Evolutionary conservation across 2,113 vertebrate species (phyloP).

Genomic region (Tinamus guttatus): DNA sequence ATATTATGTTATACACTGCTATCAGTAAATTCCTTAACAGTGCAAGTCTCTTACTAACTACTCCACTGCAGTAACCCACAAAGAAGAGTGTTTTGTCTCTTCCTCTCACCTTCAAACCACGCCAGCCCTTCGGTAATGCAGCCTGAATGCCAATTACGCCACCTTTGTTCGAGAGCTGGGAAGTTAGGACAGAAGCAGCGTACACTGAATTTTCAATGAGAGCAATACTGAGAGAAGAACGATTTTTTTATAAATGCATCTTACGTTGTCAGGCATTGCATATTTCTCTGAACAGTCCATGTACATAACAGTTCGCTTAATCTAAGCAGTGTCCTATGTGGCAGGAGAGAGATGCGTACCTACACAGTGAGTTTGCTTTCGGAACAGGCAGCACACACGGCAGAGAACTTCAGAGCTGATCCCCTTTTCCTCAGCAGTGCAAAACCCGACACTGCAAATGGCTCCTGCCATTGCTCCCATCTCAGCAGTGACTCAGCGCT

Average conservation of each 20-base stretch:
- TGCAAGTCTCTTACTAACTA: background rate
- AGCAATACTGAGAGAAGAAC: background rate
- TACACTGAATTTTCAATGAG: background rate
- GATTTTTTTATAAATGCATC: background rate
- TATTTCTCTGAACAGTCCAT: background rate
- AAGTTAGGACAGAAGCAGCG: background rate
- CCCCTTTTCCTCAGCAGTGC: background rate
- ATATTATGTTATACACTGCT: background rate
- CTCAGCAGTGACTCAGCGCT: background rate
- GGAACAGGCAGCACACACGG: background rate
- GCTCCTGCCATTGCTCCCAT: background rate
- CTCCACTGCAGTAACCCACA: background rate
- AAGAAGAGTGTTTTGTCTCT: background rate
- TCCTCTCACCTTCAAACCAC: background rate
- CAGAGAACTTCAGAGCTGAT: background rate
- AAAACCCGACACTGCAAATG: background rate
- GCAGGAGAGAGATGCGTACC: background rate
- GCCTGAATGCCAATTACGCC: background rate
- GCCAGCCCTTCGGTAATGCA: background rate
- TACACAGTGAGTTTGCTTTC: background rate
- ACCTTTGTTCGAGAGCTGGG: background rate
- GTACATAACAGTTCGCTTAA: background rate
- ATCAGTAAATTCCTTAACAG: background rate
- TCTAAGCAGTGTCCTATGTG: rapidly evolving
- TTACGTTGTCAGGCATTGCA: background rate